Percentiles rank a stretch among this genome's conserved stretches.
These are phyloP conservation scores for Agrotis segetum DNA, from an alignment of 2,888 invertebrate genomes.

Conservation along the genomic window DNA sequence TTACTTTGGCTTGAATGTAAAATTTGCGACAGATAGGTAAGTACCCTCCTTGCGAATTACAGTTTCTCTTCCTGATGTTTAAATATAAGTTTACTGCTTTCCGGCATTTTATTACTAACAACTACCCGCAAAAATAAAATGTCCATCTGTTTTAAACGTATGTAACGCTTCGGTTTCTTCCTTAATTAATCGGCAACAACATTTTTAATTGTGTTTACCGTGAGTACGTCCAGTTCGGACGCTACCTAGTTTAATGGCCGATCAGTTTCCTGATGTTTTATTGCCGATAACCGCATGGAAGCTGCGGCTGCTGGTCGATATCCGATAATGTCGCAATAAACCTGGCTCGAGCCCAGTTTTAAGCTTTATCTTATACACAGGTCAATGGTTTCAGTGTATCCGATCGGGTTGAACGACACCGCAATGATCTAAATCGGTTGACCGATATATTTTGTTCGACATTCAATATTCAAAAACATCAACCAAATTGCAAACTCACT, in stretches of 20 bases:
- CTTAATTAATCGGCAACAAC: constrained; percentile 25
- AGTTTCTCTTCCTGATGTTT: background rate
- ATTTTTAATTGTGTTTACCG: constrained; percentile 25
- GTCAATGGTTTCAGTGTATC: constrained; percentile 77
- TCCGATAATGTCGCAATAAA: constrained; percentile 70
- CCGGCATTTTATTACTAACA: constrained; percentile 33
- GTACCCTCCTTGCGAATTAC: background rate
- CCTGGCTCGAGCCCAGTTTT: constrained; percentile 72
- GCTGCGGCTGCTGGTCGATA: constrained; percentile 55
- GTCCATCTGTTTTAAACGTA: constrained; percentile 20
- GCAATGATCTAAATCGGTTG: constrained; percentile 71
- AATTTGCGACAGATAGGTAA: background rate
- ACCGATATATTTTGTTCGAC: constrained; percentile 69
- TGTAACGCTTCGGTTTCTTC: constrained; percentile 1
- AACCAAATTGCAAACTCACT: constrained; percentile 42
- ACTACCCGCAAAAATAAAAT: background rate
- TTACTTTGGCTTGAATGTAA: background rate
- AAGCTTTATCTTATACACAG: constrained; percentile 77
- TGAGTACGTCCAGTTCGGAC: constrained; percentile 4
- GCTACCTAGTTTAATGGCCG: constrained; percentile 26
- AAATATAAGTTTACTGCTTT: constrained; percentile 7
- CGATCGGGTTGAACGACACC: constrained; percentile 75
- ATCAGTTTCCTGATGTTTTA: constrained; percentile 52
- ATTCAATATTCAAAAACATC: constrained; percentile 53
- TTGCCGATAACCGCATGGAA: constrained; percentile 53